Evolutionary conservation across 2,888 invertebrate species (phyloP).

Genomic region (Trissolcus japonicus): DNA sequence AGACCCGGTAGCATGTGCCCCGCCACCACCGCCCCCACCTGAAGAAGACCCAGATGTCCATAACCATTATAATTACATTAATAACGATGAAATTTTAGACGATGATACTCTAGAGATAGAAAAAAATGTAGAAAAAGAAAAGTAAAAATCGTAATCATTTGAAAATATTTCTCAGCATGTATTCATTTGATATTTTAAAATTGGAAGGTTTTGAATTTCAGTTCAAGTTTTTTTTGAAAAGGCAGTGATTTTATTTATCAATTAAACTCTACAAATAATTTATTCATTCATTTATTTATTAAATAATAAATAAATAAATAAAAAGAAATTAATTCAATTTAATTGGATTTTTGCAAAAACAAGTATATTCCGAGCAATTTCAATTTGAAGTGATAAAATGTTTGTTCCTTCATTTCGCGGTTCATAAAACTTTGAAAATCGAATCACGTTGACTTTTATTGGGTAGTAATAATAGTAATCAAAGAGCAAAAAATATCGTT

Average conservation of each 20-base stretch:
- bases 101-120: not conserved
- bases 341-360: not conserved
- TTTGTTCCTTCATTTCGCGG: slow-evolving; percentile 1
- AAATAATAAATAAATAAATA: no score
- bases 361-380: not conserved
- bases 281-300: no score
- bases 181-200: no score
- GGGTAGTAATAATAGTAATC: slow-evolving; percentile 28
- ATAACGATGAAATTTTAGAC: not conserved
- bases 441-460: slow-evolving; percentile 26
- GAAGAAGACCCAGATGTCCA: not conserved
- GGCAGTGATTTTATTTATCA: no score
- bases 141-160: not conserved
- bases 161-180: not conserved
- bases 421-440: slow-evolving; percentile 1
- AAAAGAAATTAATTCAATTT: no score
- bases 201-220: no score
- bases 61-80: not conserved
- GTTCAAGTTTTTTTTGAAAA: no score
- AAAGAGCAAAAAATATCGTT: not conserved
- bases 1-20: not conserved
- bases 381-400: no score
- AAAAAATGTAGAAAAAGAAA: not conserved
- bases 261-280: no score
- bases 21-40: not conserved